A percentile compares a stretch with the other conserved stretches of the same genome.
These are phyloP conservation scores for Callospermophilus lateralis DNA, from an alignment of 2,113 vertebrate genomes.

Conservation along the genomic window DNA sequence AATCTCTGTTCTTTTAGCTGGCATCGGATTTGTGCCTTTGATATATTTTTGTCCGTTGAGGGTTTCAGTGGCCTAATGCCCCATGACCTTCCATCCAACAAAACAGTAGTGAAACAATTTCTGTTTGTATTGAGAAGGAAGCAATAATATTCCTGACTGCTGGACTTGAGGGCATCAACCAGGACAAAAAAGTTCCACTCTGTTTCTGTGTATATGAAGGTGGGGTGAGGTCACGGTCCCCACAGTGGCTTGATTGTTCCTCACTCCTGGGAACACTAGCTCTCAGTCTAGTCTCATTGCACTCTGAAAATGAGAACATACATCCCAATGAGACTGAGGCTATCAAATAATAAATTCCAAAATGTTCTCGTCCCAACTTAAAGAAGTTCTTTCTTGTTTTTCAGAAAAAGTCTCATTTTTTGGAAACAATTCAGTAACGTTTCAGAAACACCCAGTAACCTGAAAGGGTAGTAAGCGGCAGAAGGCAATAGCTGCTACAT, in stretches of 20 bases:
- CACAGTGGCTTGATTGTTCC: neutral
- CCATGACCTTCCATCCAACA: conserved; percentile 45
- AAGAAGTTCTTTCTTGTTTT: neutral
- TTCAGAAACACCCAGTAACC: neutral
- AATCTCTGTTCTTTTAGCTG: conserved; percentile 14
- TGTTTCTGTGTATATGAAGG: neutral
- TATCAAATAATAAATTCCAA: neutral
- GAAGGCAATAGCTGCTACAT: neutral
- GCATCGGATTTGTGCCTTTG: conserved; percentile 14
- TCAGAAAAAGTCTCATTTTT: neutral
- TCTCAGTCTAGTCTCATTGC: neutral
- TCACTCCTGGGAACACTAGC: neutral
- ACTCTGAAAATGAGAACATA: neutral
- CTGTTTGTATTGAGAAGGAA: conserved; percentile 48
- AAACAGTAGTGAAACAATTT: conserved; percentile 46
- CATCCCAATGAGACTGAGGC: neutral
- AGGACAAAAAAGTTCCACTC: neutral
- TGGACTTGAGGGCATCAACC: neutral
- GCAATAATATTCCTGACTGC: neutral
- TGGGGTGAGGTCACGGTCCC: neutral
- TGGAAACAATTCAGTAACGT: neutral
- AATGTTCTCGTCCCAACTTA: neutral
- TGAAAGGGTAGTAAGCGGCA: neutral
- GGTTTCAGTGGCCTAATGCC: conserved; percentile 47
- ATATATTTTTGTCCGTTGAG: conserved; percentile 65